Evolutionary conservation across 2,113 vertebrate species (phyloP).

Genomic region (Erythrolamprus reginae): DNA sequence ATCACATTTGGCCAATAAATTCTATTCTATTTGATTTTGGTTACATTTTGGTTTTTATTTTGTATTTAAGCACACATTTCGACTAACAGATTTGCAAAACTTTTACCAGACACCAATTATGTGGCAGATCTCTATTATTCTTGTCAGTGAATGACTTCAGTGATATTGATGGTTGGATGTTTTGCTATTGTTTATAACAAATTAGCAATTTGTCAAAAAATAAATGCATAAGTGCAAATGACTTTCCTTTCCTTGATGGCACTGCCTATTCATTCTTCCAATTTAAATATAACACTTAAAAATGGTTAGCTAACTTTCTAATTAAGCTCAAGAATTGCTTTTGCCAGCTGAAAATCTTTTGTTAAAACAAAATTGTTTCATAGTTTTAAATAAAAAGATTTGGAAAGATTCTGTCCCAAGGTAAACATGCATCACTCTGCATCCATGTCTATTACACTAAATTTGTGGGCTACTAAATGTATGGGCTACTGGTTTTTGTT

Average conservation of each 20-base stretch:
- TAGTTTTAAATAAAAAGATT: not conserved
- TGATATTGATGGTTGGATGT: not conserved
- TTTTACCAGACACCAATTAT: not conserved
- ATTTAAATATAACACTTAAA: not conserved
- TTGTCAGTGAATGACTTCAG: not conserved
- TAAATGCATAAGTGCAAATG: not conserved
- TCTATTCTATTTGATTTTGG: too few species aligned
- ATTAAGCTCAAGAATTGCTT: not conserved
- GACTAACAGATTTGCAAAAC: too few species aligned
- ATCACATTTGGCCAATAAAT: too few species aligned
- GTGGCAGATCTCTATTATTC: not conserved
- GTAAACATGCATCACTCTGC: not conserved
- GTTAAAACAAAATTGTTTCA: not conserved
- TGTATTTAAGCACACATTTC: too few species aligned
- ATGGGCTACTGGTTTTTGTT: not conserved
- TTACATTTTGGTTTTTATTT: too few species aligned
- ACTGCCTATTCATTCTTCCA: not conserved
- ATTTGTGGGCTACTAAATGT: too few species aligned
- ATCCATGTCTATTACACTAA: not conserved
- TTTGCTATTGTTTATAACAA: not conserved
- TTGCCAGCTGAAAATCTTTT: not conserved
- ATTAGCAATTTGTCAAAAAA: not conserved
- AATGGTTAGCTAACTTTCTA: not conserved
- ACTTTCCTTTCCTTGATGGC: not conserved
- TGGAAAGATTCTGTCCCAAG: not conserved